Evolutionary conservation across 2,888 invertebrate species (phyloP).

Genomic region (Sericinus montela): DNA sequence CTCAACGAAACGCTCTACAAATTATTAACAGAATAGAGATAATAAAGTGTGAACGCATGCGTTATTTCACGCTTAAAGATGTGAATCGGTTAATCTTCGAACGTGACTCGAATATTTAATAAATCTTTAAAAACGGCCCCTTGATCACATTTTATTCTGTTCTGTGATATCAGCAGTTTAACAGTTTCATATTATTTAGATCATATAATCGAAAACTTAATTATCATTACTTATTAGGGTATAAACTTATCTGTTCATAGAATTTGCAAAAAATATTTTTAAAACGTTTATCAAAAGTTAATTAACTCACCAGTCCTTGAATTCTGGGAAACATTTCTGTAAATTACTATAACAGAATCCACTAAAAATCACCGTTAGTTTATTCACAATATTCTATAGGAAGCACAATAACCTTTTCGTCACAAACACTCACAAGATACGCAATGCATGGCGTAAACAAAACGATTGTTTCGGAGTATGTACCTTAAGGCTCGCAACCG

Average conservation of each 20-base stretch:
- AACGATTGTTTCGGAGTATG: conserved; percentile 27
- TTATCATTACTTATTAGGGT: too few species aligned
- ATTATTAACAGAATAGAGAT: neutral
- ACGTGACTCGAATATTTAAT: neutral
- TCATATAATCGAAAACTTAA: too few species aligned
- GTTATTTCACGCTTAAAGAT: neutral
- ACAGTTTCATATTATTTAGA: too few species aligned
- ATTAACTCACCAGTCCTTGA: conserved; percentile 65
- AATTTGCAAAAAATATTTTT: too few species aligned
- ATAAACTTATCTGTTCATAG: too few species aligned
- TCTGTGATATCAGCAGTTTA: too few species aligned
- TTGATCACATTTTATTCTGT: neutral
- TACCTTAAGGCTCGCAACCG: conserved; percentile 32
- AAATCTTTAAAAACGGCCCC: neutral
- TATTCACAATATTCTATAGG: conserved; percentile 31
- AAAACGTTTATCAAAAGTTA: too few species aligned
- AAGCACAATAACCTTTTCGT: conserved; percentile 41
- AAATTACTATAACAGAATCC: conserved; percentile 4
- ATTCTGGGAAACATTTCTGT: conserved; percentile 69
- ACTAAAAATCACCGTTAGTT: conserved; percentile 33
- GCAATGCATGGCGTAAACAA: conserved; percentile 33
- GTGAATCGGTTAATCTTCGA: neutral
- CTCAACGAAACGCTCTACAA: neutral
- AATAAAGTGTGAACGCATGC: neutral
- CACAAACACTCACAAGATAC: conserved; percentile 38